Evolutionary conservation across 2,113 vertebrate species (phyloP).

Genomic region (Turdus rufiventris): DNA sequence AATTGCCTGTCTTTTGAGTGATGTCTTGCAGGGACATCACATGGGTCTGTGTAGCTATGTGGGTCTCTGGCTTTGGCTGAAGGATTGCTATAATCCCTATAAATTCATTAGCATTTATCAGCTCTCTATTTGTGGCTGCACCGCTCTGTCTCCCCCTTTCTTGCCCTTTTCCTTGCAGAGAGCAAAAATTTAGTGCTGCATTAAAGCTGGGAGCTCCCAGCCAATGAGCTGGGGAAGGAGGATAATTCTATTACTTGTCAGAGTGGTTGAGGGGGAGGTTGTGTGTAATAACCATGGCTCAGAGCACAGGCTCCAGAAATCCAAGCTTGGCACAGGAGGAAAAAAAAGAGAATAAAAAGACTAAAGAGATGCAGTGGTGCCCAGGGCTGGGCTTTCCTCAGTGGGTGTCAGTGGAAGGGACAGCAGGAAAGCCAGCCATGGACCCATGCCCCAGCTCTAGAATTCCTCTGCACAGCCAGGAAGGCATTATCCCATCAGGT

Average conservation of each 20-base stretch:
- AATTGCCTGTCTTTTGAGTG: neutral
- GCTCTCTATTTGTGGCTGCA: neutral
- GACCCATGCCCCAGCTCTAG: neutral
- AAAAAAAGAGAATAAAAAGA: neutral
- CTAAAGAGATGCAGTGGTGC: neutral
- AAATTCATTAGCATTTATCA: conserved; percentile 48
- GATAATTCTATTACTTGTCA: conserved; percentile 40
- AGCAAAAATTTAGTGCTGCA: conserved; percentile 15
- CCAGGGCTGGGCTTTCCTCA: neutral
- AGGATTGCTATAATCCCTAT: conserved; percentile 7
- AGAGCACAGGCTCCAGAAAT: neutral
- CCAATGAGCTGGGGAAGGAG: neutral
- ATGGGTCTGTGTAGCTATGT: neutral
- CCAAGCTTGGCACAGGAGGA: accelerated
- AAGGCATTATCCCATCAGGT: neutral
- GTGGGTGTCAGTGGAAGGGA: too few relatives aligned
- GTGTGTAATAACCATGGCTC: neutral
- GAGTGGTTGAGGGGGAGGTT: neutral
- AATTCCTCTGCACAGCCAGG: neutral
- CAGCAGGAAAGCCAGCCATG: neutral
- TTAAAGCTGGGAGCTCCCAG: neutral
- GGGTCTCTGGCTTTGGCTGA: neutral
- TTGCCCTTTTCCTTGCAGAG: neutral
- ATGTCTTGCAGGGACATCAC: neutral
- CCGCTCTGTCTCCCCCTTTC: neutral